A percentile compares a stretch with the other conserved stretches of the same genome.
Evolutionary conservation across 1,140 invertebrate species (phyloP).

Genomic region (Vanessa atalanta): DNA sequence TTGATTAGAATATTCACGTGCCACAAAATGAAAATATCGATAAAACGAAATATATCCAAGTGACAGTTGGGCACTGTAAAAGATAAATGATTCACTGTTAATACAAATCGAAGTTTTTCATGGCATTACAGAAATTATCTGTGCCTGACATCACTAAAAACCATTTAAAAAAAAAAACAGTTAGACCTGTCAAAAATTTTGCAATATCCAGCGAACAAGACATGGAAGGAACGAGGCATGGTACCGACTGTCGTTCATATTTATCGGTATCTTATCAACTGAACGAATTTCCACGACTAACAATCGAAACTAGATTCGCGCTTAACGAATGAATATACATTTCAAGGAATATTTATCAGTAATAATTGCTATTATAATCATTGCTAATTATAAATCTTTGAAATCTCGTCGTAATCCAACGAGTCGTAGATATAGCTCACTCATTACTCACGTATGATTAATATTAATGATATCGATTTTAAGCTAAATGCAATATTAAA

Average conservation of each 20-base stretch:
- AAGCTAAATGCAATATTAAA: no score
- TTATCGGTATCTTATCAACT: slow-evolving; percentile 48
- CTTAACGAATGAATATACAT: not conserved
- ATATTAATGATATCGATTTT: no score
- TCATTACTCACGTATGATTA: no score
- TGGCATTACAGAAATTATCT: no score
- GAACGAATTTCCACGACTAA: slow-evolving; percentile 27
- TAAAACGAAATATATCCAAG: not conserved
- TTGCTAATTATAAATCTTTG: not conserved
- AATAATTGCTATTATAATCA: not conserved
- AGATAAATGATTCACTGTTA: no score
- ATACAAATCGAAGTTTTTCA: no score
- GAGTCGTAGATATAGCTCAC: no score
- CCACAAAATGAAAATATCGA: not conserved
- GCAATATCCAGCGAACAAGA: slow-evolving; percentile 46
- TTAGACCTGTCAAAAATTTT: slow-evolving; percentile 27
- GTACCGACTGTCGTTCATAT: slow-evolving; percentile 32
- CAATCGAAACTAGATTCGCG: slow-evolving; percentile 7
- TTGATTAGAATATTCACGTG: not conserved
- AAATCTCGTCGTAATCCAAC: no score
- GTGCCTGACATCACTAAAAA: no score
- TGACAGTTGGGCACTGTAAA: no score
- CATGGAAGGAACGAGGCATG: slow-evolving; percentile 43
- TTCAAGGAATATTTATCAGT: not conserved
- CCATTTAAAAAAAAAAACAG: not conserved